These are phyloP conservation scores for Ochotona curzoniae DNA, from an alignment of 2,113 vertebrate genomes.

Conservation along the genomic window DNA sequence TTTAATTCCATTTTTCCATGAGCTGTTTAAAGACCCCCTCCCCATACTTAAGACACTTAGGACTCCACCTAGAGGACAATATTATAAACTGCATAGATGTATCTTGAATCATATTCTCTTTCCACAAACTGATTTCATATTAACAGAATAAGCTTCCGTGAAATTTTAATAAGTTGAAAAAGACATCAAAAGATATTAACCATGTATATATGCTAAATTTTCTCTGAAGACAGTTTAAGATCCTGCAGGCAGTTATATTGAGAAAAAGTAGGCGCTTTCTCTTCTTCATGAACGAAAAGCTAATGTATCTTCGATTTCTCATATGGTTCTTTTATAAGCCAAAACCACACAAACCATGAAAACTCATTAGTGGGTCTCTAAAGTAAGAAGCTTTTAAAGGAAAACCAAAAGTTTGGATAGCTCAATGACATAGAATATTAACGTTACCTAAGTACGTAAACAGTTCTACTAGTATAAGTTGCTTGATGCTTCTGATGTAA, in stretches of 20 bases:
- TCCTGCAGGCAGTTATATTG: not conserved
- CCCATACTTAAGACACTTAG: not conserved
- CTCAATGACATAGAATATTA: slow-evolving; percentile 31
- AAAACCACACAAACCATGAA: not conserved
- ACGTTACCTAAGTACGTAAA: slow-evolving; percentile 30
- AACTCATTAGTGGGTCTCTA: not conserved
- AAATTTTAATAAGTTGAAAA: slow-evolving; percentile 49
- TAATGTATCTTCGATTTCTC: slow-evolving; percentile 15
- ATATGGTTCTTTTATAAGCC: not conserved
- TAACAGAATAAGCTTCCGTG: slow-evolving; percentile 13
- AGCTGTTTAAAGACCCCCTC: too few relatives aligned
- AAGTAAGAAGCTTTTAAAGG: slow-evolving; percentile 11
- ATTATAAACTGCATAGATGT: slow-evolving; percentile 27
- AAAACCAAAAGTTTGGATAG: slow-evolving; percentile 4
- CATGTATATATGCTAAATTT: not conserved
- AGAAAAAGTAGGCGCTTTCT: not conserved
- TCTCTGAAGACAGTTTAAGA: slow-evolving; percentile 5
- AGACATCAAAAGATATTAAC: slow-evolving; percentile 54
- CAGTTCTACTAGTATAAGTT: not conserved
- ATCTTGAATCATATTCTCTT: slow-evolving; percentile 10
- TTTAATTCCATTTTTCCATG: too few relatives aligned
- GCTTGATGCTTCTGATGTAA: not conserved
- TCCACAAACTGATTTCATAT: not conserved
- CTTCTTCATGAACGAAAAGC: slow-evolving; percentile 15
- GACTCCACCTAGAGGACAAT: slow-evolving; percentile 24